These are phyloP conservation scores for Ctenochaetus hawaiiensis DNA, from an alignment of 2,797 vertebrate genomes.

Conservation along the genomic window DNA sequence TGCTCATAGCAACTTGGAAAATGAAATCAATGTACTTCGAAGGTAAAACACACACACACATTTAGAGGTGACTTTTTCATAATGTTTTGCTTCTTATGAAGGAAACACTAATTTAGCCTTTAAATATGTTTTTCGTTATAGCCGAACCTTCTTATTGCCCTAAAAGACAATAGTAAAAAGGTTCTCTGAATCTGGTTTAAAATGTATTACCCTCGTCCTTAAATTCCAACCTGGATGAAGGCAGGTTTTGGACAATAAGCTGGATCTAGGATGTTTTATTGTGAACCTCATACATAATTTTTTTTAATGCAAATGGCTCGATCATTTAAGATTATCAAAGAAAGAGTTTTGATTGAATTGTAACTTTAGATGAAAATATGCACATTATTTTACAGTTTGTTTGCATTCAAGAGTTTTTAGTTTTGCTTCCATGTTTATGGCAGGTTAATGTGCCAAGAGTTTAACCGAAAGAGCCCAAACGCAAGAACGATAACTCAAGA, in stretches of 20 bases:
- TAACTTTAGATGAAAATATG: neutral
- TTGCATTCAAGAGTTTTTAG: too few relatives aligned
- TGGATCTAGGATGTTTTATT: neutral
- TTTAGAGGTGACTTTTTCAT: too few relatives aligned
- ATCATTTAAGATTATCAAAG: neutral
- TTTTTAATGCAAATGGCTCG: neutral
- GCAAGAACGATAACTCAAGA: too few relatives aligned
- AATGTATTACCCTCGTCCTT: neutral
- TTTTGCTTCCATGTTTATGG: too few relatives aligned
- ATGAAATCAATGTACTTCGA: conserved; percentile 93
- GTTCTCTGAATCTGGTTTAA: neutral
- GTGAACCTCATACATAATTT: neutral
- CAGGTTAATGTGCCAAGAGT: too few relatives aligned
- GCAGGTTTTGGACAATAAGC: neutral
- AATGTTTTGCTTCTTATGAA: too few relatives aligned
- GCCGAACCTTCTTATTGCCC: too few relatives aligned
- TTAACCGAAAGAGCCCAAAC: too few relatives aligned
- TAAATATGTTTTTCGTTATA: too few relatives aligned
- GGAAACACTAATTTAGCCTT: too few relatives aligned
- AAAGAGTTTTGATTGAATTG: neutral
- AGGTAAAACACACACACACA: conserved; percentile 82
- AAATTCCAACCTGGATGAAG: neutral
- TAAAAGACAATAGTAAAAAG: too few relatives aligned
- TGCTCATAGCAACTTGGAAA: conserved; percentile 91
- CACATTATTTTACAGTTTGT: neutral